Percentiles rank a stretch among this genome's conserved stretches.
Evolutionary conservation across 2,888 invertebrate genomes (phyloP).

Genomic region (Scelioninae gen. 1): DNA sequence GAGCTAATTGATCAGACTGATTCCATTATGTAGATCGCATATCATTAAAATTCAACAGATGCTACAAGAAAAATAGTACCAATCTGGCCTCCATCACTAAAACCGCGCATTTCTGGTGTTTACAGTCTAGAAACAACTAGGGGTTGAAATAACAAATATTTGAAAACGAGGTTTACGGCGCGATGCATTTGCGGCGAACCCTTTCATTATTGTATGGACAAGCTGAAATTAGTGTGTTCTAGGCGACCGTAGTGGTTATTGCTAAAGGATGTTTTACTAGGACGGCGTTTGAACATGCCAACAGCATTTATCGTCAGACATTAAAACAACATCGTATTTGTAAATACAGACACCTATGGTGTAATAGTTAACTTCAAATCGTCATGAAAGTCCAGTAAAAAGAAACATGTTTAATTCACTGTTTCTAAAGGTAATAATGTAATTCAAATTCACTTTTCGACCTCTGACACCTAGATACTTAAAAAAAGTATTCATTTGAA

Average conservation of each 20-base stretch:
- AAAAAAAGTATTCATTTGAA: too few species aligned
- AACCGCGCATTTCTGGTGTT: conserved; percentile 45
- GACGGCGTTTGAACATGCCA: conserved; percentile 69
- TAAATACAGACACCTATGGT: conserved; percentile 76
- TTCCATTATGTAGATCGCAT: conserved; percentile 19
- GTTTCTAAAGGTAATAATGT: too few species aligned
- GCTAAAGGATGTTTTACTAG: conserved; percentile 77
- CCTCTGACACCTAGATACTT: too few species aligned
- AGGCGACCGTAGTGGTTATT: conserved; percentile 72
- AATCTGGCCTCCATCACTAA: conserved; percentile 3
- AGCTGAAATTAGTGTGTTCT: conserved; percentile 81
- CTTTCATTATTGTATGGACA: conserved; percentile 83
- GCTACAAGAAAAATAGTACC: conserved; percentile 24
- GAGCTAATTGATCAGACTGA: conserved; percentile 17
- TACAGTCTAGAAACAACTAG: conserved; percentile 70
- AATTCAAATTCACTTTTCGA: too few species aligned
- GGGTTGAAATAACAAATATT: conserved; percentile 83
- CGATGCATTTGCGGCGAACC: conserved; percentile 79
- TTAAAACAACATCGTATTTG: conserved; percentile 73
- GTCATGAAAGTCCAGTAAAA: conserved; percentile 7
- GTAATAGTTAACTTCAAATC: conserved; percentile 3
- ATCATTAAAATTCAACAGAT: conserved; percentile 43
- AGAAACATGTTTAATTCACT: conserved; percentile 36
- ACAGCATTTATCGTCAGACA: conserved; percentile 69
- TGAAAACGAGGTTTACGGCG: conserved; percentile 76